Base-by-base conservation (phyloP, 2,797 vertebrate species). In the Sparidentex hasta region DNA sequence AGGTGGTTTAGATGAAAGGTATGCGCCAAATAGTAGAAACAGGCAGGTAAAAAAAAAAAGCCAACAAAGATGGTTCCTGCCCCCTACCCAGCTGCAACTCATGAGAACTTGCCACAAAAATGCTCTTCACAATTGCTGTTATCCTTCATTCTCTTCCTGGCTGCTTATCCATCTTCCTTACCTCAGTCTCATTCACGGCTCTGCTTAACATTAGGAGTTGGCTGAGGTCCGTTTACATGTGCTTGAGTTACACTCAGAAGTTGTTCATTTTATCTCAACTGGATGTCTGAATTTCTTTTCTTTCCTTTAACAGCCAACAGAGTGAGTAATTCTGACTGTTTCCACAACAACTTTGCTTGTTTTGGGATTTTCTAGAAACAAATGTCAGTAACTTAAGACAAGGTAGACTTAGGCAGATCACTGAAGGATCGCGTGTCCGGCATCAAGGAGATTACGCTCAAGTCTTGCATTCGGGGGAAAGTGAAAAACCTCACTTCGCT, bases 181-280 rank as follows among this genome's bases (percentile, higher is more conserved):
- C 63, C 55, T 67, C 54, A 21, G 50, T 47, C 11, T 51, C 12
- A 54, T 46, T 65, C n/a, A 38, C 2, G 25, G 29, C 5, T 72
- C 83, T 87, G 85, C 5, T 85, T 65, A 74, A 69, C 57, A 71
- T 87, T 83, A 71, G 11, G 17, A n/a, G 46, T 20, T 88, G 85
- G 78, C 81, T 29, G 20, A 56, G 29, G 25, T 74, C 75, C 67
- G 72, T 33, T 65, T 21, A 57, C 48, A 16, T 65, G 47, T 58
- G 56, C 50, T 72, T 55, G 38, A 73, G 65, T 61, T 70, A 11
- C 17, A 67, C 27, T 47, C 8, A 43, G 61, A 74, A 63, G 70
- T 9, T 4, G 33, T 13, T 77, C 11, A 55, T 72, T 76, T 64
- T n/a, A 74, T 76, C 54, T 68, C 52, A 76, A 56, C n/a, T 56